phyloP scores from a whole-genome alignment of 2,888 invertebrate genomes.

The Ectemnius lituratus region DNA sequence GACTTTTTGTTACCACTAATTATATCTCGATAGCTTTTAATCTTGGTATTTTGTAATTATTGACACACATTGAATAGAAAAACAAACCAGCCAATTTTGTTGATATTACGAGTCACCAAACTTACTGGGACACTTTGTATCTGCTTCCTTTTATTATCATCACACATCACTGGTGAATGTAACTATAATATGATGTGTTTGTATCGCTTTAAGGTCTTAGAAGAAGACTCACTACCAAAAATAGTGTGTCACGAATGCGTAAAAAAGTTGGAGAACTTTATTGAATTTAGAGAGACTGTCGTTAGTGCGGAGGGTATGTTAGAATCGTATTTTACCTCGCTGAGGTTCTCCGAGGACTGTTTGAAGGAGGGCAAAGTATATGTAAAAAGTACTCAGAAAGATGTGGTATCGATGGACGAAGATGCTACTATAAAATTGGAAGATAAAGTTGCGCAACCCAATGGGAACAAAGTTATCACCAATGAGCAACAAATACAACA shows the following conservation, averaged over 20 bases:
- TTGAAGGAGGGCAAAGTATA: slow-evolving; percentile 82
- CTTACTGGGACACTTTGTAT: too few relatives aligned
- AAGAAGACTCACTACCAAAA: slow-evolving; percentile 85
- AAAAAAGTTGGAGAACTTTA: slow-evolving; percentile 82
- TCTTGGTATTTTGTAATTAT: too few relatives aligned
- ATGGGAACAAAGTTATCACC: slow-evolving; percentile 57
- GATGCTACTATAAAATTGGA: slow-evolving; percentile 67
- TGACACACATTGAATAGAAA: too few relatives aligned
- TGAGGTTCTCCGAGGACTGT: slow-evolving; percentile 82
- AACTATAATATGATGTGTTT: slow-evolving; percentile 17
- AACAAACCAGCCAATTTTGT: background rate
- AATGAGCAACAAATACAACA: slow-evolving; percentile 63
- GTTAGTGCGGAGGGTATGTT: slow-evolving; percentile 84
- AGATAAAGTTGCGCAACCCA: slow-evolving; percentile 58
- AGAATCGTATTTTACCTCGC: slow-evolving; percentile 82
- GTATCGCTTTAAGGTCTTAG: slow-evolving; percentile 80
- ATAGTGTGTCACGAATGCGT: slow-evolving; percentile 83
- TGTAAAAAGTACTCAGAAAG: slow-evolving; percentile 73
- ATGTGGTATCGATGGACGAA: slow-evolving; percentile 63
- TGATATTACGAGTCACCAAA: too few relatives aligned
- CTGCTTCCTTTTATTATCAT: slow-evolving; percentile 7
- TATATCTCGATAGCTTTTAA: too few relatives aligned
- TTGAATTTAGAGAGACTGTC: slow-evolving; percentile 83
- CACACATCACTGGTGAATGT: too few relatives aligned
- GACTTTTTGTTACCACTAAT: too few relatives aligned